Conservation (phyloP, 2,797 vertebrate genomes). For the Erpetoichthys calabaricus region DNA sequence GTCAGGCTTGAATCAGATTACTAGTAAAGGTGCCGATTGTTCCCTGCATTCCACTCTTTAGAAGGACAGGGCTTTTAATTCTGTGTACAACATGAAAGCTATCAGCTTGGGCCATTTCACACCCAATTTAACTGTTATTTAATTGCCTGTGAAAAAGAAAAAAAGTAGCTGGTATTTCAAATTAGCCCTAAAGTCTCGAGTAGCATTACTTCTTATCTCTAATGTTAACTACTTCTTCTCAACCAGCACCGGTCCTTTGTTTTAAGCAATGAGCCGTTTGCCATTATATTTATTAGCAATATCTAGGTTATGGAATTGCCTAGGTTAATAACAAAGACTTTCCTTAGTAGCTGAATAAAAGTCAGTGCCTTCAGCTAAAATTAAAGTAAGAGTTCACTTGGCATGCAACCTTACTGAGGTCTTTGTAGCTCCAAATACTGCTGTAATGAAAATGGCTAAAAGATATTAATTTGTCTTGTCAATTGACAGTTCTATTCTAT, state of each 20-base stretch:
- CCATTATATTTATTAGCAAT: conserved; percentile 51
- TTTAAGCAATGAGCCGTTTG: conserved; percentile 44
- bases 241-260: conserved; percentile 42
- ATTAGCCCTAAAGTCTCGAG: conserved; percentile 38
- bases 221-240: conserved; percentile 38
- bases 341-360: conserved; percentile 22
- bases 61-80: not conserved
- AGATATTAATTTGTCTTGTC: too few species aligned
- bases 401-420: conserved; percentile 14
- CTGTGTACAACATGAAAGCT: conserved; percentile 12
- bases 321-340: conserved; percentile 45
- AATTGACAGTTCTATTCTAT: too few species aligned
- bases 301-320: conserved; percentile 52
- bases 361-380: too few species aligned
- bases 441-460: too few species aligned
- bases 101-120: conserved; percentile 39
- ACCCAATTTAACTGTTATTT: conserved; percentile 39
- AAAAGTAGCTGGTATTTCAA: conserved; percentile 36
- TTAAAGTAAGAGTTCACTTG: conserved; percentile 4
- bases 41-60: too few species aligned
- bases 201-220: conserved; percentile 40
- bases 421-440: not conserved
- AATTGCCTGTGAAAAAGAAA: conserved; percentile 40
- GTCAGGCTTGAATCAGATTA: too few species aligned
- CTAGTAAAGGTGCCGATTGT: too few species aligned